phyloP scores from a whole-genome alignment of 2,888 invertebrate species.

The Pharmacophagus antenor region DNA sequence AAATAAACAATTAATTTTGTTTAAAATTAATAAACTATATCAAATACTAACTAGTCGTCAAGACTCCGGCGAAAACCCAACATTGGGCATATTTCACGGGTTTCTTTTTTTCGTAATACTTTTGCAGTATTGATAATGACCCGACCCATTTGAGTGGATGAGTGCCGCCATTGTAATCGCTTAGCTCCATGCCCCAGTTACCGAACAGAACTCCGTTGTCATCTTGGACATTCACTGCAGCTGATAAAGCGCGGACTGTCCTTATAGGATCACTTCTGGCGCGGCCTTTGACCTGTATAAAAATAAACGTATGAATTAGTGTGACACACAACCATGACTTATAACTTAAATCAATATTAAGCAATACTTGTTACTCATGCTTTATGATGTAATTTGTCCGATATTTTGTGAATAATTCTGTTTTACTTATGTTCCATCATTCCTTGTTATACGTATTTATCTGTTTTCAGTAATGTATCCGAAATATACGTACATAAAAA shows the following conservation, averaged over 20 bases:
- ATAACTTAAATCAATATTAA: not conserved
- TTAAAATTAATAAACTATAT: not conserved
- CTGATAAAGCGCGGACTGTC: conserved; percentile 89
- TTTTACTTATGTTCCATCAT: too few species aligned
- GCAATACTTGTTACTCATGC: not conserved
- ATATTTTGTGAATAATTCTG: too few species aligned
- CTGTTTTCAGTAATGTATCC: not conserved
- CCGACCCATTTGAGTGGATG: conserved; percentile 95
- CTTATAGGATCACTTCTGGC: conserved; percentile 89
- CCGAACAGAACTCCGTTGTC: conserved; percentile 93
- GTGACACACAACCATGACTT: not conserved
- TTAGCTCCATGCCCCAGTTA: conserved; percentile 92
- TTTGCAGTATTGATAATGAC: conserved; percentile 91
- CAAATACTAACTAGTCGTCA: conserved; percentile 87
- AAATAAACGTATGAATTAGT: conserved; percentile 7
- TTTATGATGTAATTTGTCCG: not conserved
- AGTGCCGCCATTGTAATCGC: conserved; percentile 91
- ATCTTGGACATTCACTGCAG: conserved; percentile 92
- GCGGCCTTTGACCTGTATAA: conserved; percentile 72
- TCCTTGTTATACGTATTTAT: not conserved
- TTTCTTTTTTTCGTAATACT: conserved; percentile 90
- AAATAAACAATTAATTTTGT: too few species aligned
- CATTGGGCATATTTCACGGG: conserved; percentile 97
- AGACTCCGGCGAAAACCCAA: conserved; percentile 96
- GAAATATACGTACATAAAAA: not conserved